phyloP scores from a whole-genome alignment of 1,140 invertebrate species.

The Ceratosolen fusciceps region DNA sequence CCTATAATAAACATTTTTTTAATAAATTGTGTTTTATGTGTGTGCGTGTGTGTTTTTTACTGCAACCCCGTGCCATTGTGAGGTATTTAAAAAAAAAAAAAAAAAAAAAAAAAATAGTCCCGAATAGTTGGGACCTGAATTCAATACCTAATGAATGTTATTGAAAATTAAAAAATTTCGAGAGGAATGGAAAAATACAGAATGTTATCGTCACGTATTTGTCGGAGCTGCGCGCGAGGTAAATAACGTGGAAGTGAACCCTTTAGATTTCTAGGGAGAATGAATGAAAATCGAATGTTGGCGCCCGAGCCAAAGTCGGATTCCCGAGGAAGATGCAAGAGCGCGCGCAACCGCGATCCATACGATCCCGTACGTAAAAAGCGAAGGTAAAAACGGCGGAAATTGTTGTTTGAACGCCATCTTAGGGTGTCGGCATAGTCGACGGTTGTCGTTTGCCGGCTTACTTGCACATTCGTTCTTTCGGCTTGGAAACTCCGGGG shows the following conservation, averaged over 20 bases:
- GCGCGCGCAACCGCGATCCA: background rate
- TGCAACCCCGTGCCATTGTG: background rate
- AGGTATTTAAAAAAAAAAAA: too few species aligned
- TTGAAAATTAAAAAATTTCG: too few species aligned
- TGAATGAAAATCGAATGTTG: background rate
- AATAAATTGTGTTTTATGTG: slow-evolving; percentile 7
- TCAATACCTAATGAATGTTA: too few species aligned
- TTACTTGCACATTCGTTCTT: slow-evolving; percentile 1
- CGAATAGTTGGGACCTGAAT: too few species aligned
- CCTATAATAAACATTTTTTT: slow-evolving; percentile 40
- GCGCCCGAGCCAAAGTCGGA: background rate
- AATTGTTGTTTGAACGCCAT: background rate
- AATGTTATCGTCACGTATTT: too few species aligned
- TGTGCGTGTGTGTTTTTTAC: background rate
- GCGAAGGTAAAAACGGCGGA: background rate
- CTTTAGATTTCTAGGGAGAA: too few species aligned
- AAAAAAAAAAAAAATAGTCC: too few species aligned
- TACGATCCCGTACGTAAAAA: background rate
- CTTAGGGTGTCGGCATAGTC: background rate
- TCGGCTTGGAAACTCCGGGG: background rate
- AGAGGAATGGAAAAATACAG: too few species aligned
- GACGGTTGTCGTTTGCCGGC: background rate
- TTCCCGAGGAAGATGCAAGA: too few species aligned
- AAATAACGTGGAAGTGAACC: too few species aligned
- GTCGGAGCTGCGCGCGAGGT: too few species aligned